Evolutionary conservation across 2,113 vertebrate species (phyloP).

Genomic region (Pantherophis guttatus): DNA sequence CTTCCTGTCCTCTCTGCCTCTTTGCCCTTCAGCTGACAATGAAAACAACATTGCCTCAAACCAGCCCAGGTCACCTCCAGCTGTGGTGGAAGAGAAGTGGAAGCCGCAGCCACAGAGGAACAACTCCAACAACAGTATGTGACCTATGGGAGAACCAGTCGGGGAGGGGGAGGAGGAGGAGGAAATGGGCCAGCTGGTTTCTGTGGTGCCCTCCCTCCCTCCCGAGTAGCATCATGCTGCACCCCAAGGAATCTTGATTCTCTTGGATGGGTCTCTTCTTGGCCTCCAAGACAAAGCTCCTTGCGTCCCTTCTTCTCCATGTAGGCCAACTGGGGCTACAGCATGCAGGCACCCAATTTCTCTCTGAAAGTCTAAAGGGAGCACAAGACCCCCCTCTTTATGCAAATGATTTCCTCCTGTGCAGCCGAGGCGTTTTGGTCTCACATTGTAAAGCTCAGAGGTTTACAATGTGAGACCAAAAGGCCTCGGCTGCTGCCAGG

Average conservation of each 20-base stretch:
- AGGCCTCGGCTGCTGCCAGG: not conserved
- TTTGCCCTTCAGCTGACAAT: constrained; percentile 83
- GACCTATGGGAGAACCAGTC: constrained; percentile 43
- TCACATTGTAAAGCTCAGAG: not conserved
- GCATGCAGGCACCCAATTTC: not conserved
- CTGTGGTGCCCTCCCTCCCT: not conserved
- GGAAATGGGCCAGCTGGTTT: not conserved
- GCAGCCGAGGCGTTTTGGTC: not conserved
- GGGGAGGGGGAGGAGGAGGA: not conserved
- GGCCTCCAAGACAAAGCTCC: not conserved
- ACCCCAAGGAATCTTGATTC: not conserved
- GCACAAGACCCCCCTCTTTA: not conserved
- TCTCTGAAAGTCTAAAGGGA: not conserved
- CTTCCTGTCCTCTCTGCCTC: not conserved
- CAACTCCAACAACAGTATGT: constrained; percentile 85
- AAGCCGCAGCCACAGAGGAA: constrained; percentile 88
- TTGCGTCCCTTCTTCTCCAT: not conserved
- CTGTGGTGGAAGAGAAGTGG: constrained; percentile 87
- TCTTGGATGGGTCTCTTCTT: not conserved
- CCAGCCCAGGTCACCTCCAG: constrained; percentile 79
- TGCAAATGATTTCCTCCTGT: not conserved
- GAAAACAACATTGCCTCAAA: constrained; percentile 90
- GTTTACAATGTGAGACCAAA: not conserved
- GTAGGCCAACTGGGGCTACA: not conserved
- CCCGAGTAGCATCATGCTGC: not conserved